Base-by-base conservation (phyloP, 2,888 invertebrate species). In the Lucinisca nassula region DNA sequence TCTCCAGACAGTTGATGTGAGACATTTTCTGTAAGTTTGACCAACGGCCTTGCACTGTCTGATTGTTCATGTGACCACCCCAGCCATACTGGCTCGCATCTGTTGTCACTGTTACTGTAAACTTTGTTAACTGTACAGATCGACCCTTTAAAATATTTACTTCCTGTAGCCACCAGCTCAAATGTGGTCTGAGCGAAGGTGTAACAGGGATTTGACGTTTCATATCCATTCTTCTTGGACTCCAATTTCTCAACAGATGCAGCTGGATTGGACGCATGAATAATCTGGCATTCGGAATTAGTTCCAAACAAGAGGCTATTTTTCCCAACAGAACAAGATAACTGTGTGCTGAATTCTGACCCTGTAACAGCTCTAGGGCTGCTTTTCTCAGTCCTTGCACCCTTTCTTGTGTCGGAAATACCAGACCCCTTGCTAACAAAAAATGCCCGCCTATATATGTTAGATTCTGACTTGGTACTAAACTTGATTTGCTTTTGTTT, bases 201-300 rank as follows among this genome's bases (percentile, higher is more conserved):
- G 37, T 58, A 74, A 27, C 37, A 24, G 51, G 70, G 14, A 75
- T 70, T 49, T 8, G 37, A 67, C 67, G 49, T 17, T 81, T 78
- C 58, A 81, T 21, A 58, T 32, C 61, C 55, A 70, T 49, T 37
- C 27, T 27, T 55, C 35, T 17, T 55, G 81, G 82, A 1, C 40
- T 84, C 84, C 45, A 45, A 14, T 45, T 45, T 45, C n/a, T 45
- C 45, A 45, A 45, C 45, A 45, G 14, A 45, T 45, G 77, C 8
- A 81, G 45, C 49, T 81, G 85, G 73, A 81, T 75, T 24, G 83
- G 87, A 51, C 87, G 75, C 87, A 87, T 87, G 80, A 80, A 58
- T 27, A 58, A 0, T 67, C 77, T 51, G 78, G 70, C 67, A 32
- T 67, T 75, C 35, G 51, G 10, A 45, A 87, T 83, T 4, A 87